phyloP scores from a whole-genome alignment of 1,140 invertebrate species.

The Steinernema feltiae region DNA sequence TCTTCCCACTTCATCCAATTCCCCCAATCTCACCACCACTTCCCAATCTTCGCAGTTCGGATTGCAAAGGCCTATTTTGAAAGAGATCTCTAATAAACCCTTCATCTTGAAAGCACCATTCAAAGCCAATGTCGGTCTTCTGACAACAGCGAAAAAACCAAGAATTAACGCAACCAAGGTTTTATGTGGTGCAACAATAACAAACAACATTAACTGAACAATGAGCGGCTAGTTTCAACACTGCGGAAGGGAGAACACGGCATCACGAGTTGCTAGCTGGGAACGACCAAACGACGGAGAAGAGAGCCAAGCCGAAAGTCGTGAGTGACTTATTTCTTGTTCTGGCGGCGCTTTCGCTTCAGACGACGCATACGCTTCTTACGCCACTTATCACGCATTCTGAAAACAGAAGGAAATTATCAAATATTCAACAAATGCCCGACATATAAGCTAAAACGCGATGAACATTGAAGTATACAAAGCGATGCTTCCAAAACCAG shows the following conservation, averaged over 20 bases:
- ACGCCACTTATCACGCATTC: constrained; percentile 15
- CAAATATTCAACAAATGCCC: neutral
- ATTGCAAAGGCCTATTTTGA: constrained; percentile 11
- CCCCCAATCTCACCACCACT: neutral
- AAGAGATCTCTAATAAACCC: constrained; percentile 4
- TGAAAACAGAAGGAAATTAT: neutral
- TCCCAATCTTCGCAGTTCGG: constrained; percentile 3
- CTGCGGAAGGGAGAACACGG: neutral
- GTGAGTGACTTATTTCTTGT: neutral
- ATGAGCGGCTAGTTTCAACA: neutral
- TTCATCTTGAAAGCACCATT: neutral
- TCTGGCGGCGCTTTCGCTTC: constrained; percentile 6
- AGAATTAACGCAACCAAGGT: neutral
- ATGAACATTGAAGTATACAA: neutral
- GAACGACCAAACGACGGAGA: neutral
- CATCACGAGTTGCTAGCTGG: neutral
- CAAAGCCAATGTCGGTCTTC: neutral
- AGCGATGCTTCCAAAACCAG: no score
- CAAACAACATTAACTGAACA: neutral
- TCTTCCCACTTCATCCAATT: neutral
- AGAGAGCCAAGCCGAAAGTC: neutral
- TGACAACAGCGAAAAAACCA: neutral
- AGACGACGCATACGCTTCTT: constrained; percentile 15
- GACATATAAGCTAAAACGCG: neutral
- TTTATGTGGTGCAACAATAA: neutral